Percentiles rank a stretch among this genome's conserved stretches.
Conservation (phyloP, 2,113 vertebrate genomes). For the Trochalopteron elliotii region DNA sequence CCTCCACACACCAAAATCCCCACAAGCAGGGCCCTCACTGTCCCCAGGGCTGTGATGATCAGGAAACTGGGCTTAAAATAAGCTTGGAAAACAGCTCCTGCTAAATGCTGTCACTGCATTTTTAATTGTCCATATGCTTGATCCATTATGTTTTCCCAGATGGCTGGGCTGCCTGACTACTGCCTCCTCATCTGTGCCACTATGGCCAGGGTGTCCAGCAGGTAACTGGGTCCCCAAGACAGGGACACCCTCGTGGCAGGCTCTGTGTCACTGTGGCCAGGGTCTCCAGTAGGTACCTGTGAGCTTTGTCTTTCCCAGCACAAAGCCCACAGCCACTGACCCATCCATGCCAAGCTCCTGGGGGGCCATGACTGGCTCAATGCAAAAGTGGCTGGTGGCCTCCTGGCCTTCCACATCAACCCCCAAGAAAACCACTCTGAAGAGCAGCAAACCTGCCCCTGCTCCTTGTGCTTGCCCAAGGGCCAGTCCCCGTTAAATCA, state of each 20-base stretch:
- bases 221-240: background rate
- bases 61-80: background rate
- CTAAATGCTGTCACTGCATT: background rate
- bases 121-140: conserved; percentile 26
- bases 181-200: background rate
- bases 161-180: background rate
- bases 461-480: background rate
- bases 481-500: background rate
- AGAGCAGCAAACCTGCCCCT: background rate
- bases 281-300: background rate
- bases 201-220: fast-evolving
- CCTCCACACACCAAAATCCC: background rate
- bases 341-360: background rate
- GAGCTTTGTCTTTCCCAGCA: background rate
- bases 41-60: fast-evolving
- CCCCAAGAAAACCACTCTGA: background rate
- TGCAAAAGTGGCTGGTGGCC: background rate
- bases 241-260: background rate
- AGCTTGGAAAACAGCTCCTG: background rate
- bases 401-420: background rate
- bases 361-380: fast-evolving
- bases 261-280: background rate
- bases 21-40: fast-evolving
- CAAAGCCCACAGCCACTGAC: background rate
- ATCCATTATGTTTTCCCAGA: conserved; percentile 14